Conservation (phyloP, 2,113 vertebrate genomes). For the Castor canadensis region DNA sequence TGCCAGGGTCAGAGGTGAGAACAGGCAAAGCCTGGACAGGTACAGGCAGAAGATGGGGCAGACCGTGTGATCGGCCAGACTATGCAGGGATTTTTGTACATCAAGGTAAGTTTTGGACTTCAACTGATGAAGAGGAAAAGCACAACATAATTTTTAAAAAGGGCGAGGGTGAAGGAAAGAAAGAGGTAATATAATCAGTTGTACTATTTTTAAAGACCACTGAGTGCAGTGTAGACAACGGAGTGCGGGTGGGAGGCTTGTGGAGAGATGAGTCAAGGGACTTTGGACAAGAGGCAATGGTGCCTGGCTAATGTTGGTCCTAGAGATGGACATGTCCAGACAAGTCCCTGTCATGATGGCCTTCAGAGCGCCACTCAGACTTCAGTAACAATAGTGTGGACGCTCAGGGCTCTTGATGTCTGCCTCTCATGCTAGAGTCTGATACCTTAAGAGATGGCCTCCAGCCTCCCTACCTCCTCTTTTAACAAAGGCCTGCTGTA, state of each 20-base stretch:
- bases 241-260: neutral
- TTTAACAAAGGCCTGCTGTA: neutral
- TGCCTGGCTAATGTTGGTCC: too few relatives aligned
- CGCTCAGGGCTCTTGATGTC: rapidly evolving
- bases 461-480: neutral
- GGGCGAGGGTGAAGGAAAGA: neutral
- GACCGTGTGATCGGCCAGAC: neutral
- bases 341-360: too few relatives aligned
- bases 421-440: neutral
- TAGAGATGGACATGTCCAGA: neutral
- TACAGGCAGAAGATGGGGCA: rapidly evolving
- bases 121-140: neutral
- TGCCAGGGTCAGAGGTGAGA: rapidly evolving
- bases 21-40: neutral
- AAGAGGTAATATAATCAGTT: neutral
- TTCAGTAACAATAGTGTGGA: rapidly evolving
- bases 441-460: rapidly evolving
- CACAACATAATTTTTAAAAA: neutral
- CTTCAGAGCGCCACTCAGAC: neutral
- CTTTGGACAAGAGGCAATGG: neutral
- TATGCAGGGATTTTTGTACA: neutral
- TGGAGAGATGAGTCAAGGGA: neutral
- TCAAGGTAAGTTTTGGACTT: neutral
- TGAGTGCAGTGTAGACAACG: neutral
- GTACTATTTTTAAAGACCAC: neutral